A percentile compares a stretch with the other conserved stretches of the same genome.
phyloP scores from a whole-genome alignment of 1,140 invertebrate genomes.

The Centruroides vittatus region DNA sequence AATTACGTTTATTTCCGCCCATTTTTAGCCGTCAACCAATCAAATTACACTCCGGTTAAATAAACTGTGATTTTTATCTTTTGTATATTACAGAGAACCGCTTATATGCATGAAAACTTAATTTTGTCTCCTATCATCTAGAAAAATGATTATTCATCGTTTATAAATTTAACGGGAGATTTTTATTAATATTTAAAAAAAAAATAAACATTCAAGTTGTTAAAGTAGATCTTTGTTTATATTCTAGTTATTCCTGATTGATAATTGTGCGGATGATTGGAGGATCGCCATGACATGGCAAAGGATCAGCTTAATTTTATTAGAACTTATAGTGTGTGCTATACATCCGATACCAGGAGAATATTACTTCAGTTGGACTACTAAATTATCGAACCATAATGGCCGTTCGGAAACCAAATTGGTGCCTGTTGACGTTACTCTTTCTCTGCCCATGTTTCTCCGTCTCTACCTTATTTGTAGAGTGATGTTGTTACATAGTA shows the following conservation, averaged over 20 bases:
- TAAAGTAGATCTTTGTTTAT: constrained; percentile 12
- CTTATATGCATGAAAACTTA: too few species aligned
- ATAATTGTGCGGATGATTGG: constrained; percentile 99
- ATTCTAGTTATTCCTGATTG: constrained; percentile 92
- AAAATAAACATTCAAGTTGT: too few species aligned
- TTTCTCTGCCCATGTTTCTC: constrained; percentile 98
- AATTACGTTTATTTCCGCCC: too few species aligned
- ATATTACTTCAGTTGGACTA: constrained; percentile 92
- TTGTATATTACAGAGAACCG: too few species aligned
- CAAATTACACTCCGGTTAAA: too few species aligned
- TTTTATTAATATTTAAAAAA: too few species aligned
- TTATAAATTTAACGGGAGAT: too few species aligned
- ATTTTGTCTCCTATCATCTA: too few species aligned
- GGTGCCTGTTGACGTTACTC: constrained; percentile 87
- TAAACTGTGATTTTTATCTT: too few species aligned
- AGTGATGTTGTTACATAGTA: constrained; percentile 97
- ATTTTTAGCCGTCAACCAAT: too few species aligned
- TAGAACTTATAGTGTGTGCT: constrained; percentile 89
- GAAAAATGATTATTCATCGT: too few species aligned
- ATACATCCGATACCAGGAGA: constrained; percentile 94
- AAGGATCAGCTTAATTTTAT: constrained; percentile 75
- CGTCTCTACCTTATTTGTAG: constrained; percentile 97
- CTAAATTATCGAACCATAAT: constrained; percentile 81
- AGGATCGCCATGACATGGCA: constrained; percentile 98
- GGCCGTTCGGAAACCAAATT: constrained; percentile 48